Percentiles rank a stretch among this genome's conserved stretches.
These are phyloP conservation scores for Enteromius mattozi DNA, from an alignment of 2,797 vertebrate species.

Conservation along the genomic window DNA sequence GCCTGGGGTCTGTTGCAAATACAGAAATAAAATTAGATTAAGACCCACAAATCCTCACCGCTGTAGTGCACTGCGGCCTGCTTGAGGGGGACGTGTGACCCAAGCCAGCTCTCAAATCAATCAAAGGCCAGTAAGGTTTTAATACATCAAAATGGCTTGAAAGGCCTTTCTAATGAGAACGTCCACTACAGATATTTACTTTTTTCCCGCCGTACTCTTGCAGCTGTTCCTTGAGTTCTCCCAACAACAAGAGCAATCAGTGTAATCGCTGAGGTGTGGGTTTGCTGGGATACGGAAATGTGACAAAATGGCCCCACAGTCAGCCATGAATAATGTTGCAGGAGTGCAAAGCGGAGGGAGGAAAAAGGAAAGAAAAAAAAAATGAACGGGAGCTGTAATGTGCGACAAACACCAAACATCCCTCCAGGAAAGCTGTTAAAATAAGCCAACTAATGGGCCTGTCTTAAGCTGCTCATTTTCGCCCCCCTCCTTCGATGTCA, in stretches of 20 bases:
- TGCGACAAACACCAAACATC: constrained; percentile 37
- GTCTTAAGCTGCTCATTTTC: constrained; percentile 29
- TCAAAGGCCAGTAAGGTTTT: not conserved
- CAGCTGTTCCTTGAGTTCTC: constrained; percentile 38
- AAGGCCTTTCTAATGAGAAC: constrained; percentile 31
- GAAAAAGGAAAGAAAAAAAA: constrained; percentile 7
- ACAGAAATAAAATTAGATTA: constrained; percentile 12
- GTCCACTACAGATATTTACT: constrained; percentile 12
- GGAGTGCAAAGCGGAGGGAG: constrained; percentile 2
- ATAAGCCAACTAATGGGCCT: constrained; percentile 18
- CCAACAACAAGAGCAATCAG: constrained; percentile 37
- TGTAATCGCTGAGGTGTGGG: constrained; percentile 39
- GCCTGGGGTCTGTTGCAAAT: constrained; percentile 33
- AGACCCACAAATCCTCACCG: not conserved
- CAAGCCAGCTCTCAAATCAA: not conserved
- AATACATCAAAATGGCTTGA: constrained; percentile 7
- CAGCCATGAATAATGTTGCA: constrained; percentile 43
- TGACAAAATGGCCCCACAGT: constrained; percentile 38
- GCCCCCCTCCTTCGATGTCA: not conserved
- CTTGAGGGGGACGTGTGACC: not conserved
- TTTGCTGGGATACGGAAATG: constrained; percentile 47
- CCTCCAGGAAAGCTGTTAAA: constrained; percentile 47
- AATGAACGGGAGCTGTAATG: constrained; percentile 56
- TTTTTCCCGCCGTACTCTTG: not conserved
- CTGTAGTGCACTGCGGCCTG: not conserved